Conservation (phyloP, 2,888 invertebrate genomes). For the Parnassius orleans region DNA sequence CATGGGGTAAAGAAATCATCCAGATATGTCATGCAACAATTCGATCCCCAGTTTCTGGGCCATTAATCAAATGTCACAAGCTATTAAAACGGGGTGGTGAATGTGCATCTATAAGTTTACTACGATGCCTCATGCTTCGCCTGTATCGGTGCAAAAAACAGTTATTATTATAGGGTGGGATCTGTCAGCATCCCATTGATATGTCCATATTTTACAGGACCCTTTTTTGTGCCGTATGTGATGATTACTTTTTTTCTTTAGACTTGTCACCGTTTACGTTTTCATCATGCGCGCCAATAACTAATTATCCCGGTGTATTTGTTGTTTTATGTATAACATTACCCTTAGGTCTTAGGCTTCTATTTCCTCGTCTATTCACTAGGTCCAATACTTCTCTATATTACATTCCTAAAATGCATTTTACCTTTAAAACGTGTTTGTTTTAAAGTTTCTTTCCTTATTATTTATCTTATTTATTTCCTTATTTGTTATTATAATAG, state of each 20-base stretch:
- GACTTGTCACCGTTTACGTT: conserved; percentile 6
- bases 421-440: no score
- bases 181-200: conserved; percentile 41
- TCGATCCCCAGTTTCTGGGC: conserved; percentile 48
- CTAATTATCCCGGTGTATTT: conserved; percentile 6
- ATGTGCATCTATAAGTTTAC: conserved; percentile 65
- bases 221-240: conserved; percentile 27
- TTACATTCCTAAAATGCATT: no score
- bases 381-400: no score
- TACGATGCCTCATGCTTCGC: conserved; percentile 55
- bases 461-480: no score
- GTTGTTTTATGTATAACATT: not conserved
- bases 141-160: conserved; percentile 42
- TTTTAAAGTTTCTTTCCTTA: no score
- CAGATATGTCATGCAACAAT: conserved; percentile 38
- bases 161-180: conserved; percentile 41
- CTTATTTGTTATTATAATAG: no score
- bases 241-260: conserved; percentile 28
- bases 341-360: not conserved
- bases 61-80: conserved; percentile 74
- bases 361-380: not conserved
- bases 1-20: conserved; percentile 36
- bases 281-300: conserved; percentile 13
- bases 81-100: conserved; percentile 75
- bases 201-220: conserved; percentile 37